Evolutionary conservation across 2,113 vertebrate species (phyloP).

Genomic region (Odocoileus hemionus): DNA sequence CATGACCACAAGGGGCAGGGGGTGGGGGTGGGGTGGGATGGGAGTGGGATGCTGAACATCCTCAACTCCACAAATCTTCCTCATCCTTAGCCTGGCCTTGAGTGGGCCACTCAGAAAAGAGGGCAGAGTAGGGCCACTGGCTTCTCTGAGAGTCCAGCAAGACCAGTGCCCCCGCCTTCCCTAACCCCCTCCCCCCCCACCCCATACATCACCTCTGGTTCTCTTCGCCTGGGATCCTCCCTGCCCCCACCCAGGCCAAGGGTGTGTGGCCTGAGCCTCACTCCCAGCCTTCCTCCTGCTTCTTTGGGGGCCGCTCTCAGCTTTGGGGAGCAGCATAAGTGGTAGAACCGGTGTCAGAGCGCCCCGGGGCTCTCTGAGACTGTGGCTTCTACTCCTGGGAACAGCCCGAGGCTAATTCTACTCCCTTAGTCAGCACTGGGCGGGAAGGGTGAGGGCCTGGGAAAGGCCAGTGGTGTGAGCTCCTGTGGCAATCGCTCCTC

Average conservation of each 20-base stretch:
- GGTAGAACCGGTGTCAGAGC: conserved; percentile 52
- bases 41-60: background rate
- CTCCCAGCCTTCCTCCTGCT: background rate
- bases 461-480: conserved; percentile 67
- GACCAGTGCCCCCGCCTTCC: background rate
- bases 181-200: fast-evolving
- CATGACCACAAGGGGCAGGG: background rate
- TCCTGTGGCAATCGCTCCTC: conserved; percentile 52
- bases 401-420: conserved; percentile 32
- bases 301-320: conserved; percentile 6
- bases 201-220: background rate
- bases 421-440: conserved; percentile 65
- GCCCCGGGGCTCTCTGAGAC: conserved; percentile 26
- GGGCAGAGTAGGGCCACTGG: background rate
- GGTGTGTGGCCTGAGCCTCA: background rate
- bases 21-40: background rate
- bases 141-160: background rate
- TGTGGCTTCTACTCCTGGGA: conserved; percentile 63
- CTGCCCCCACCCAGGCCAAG: background rate
- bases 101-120: background rate
- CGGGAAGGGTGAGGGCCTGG: conserved; percentile 61
- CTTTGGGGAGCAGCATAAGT: conserved; percentile 41
- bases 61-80: background rate
- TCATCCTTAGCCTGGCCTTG: background rate
- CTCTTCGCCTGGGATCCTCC: background rate